Evolutionary conservation across 2,113 vertebrate genomes (phyloP).

Genomic region (Casuarius casuarius): DNA sequence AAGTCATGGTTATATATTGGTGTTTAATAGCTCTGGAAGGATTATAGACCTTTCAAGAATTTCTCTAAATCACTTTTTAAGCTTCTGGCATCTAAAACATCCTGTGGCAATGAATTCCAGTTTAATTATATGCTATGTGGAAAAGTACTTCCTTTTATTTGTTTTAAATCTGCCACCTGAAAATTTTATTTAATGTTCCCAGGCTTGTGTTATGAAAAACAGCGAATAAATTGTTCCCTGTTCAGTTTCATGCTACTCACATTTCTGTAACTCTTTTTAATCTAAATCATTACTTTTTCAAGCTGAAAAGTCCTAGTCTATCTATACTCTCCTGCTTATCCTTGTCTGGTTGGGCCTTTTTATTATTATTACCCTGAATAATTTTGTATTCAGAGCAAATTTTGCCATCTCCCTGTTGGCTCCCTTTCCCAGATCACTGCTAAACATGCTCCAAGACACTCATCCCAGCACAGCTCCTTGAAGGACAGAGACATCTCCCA

Average conservation of each 20-base stretch:
- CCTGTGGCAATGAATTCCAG: background rate
- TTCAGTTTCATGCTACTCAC: background rate
- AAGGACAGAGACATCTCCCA: background rate
- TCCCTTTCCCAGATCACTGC: background rate
- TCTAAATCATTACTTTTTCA: background rate
- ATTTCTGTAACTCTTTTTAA: background rate
- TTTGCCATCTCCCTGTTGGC: background rate
- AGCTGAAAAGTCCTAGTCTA: background rate
- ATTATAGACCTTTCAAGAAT: background rate
- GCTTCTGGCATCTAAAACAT: background rate
- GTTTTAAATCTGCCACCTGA: slow-evolving; percentile 1
- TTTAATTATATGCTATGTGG: background rate
- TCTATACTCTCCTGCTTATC: background rate
- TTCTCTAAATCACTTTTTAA: background rate
- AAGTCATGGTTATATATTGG: background rate
- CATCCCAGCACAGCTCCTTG: background rate
- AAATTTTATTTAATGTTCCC: slow-evolving; percentile 20
- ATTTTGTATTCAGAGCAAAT: background rate
- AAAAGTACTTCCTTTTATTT: slow-evolving; percentile 2
- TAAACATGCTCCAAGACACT: accelerated
- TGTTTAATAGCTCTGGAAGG: background rate
- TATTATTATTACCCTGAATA: background rate
- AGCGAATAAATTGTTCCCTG: background rate
- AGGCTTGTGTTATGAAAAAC: background rate
- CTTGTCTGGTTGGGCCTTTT: background rate